These are phyloP conservation scores for Heliconius congener DNA, from an alignment of 1,140 invertebrate species.

Conservation along the genomic window DNA sequence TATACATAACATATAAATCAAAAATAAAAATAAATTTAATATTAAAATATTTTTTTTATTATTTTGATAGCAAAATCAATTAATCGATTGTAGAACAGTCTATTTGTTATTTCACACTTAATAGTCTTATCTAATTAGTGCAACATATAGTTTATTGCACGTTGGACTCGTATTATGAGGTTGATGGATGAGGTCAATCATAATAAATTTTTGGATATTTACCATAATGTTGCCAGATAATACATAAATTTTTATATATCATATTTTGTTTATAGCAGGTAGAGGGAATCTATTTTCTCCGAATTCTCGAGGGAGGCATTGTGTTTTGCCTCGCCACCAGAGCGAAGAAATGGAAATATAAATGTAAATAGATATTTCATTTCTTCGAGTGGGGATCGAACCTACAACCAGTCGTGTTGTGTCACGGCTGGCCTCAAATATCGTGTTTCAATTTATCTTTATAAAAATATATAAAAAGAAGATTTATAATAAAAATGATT, in stretches of 20 bases:
- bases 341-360: too few relatives aligned
- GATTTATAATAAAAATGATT: too few relatives aligned
- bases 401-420: too few relatives aligned
- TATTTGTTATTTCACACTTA: neutral
- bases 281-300: too few relatives aligned
- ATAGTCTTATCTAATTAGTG: constrained; percentile 2
- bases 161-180: neutral
- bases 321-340: too few relatives aligned
- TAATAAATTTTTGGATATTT: neutral
- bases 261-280: too few relatives aligned
- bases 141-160: neutral
- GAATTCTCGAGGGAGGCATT: too few relatives aligned
- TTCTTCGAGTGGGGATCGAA: too few relatives aligned
- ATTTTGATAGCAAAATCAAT: neutral
- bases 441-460: neutral
- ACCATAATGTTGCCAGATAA: neutral
- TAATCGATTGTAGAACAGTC: neutral
- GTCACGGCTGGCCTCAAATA: too few relatives aligned
- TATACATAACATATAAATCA: too few relatives aligned
- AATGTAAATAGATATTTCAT: too few relatives aligned
- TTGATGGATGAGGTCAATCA: constrained; percentile 12
- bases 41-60: neutral
- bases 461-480: too few relatives aligned
- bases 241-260: neutral
- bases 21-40: neutral